Evolutionary conservation across 1,140 invertebrate species (phyloP), one percentile per base, ranked within the genome.

Genomic region (Lucilia cuprina): DNA sequence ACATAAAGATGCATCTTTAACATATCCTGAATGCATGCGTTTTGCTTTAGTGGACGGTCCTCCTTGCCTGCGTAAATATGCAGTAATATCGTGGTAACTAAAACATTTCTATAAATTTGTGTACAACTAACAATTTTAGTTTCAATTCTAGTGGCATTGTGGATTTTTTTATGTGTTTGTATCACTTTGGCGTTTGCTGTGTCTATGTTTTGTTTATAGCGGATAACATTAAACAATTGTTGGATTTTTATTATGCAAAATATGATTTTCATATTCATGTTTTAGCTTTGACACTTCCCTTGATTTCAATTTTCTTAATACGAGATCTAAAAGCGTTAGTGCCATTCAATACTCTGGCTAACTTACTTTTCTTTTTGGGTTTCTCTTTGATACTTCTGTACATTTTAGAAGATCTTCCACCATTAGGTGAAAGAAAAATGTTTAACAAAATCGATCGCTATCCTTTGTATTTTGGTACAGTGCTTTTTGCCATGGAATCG

Each of bases 131-230:
- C 9, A 60, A 13, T 89, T 86, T 85, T 92, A 92, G 86, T 88
- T 90, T 74, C 7, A 25, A 78, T 89, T 88, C 35, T 91, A 95
- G 94, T 83, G 91, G 92, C 50, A 88, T 94, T 12, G 93, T 95
- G 5, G 95, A 95, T 87, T 89, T 92, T 2, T 96, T 96, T 87
- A 92, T 98, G 25, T 93, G 96, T 30, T 92, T 96, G 50, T 96
- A 96, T 83, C 96, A 98, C 91, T 93, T 97, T 83, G 97, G 97
- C 7, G 97, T 97, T 83, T 97, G 96, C 89, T 97, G 96, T 91
- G 96, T 97, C 0, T 98, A 98, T 91, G 94, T 97, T 25, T 94
- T 97, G 0, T 98, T 97, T 90, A 94, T 97, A 7, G 94, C 96
- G 1, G 93, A 94, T 80, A 97, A 95, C 90, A 91, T 95, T 9